Evolutionary conservation across 2,888 invertebrate species (phyloP), one percentile per base, ranked within the genome.

Genomic region (Dicranocentrus wangi): DNA sequence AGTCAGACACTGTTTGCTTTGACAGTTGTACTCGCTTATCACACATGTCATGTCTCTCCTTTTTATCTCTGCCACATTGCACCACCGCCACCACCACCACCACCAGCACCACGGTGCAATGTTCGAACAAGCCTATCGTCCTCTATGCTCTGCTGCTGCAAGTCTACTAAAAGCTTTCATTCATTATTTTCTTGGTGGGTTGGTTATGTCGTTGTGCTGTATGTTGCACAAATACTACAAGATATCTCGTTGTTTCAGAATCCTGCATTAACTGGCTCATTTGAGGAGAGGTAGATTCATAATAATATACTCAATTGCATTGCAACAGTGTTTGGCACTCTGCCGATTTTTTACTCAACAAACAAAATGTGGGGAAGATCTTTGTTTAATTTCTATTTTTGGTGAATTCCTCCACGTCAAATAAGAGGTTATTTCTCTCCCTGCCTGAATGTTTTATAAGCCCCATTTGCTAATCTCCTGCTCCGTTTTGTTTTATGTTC

Each of bases 21-120:
- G 60, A 60, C 60, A 60, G 60, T 60, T 28, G 60, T 28, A 60
- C 60, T 23, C n/a, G 60, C 10, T 60, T 60, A 60, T 60, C 60
- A 5, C n/a, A 2, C 47, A 47, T n/a, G 47, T 47, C 47, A 28
- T 60, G 60, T 60, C 60, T 60, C 15, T 27, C 10, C n/a, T 47
- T n/a, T 47, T 47, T 47, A 47, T 47, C 47, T n/a, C 2, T 39
- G 39, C 10, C 15, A 47, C n/a, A 15, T 47, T 47, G n/a, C n/a
- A n/a, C n/a, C n/a, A n/a, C n/a, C n/a, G n/a, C n/a, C n/a, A n/a
- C n/a, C n/a, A n/a, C n/a, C n/a, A n/a, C n/a, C n/a, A n/a, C n/a
- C n/a, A n/a, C 10, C 47, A 47, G 47, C 2, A n/a, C 5, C 10
- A 47, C 10, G 47, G 47, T 47, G 47, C 47, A 47, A n/a, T 47